Percentiles rank a stretch among this genome's conserved stretches.
These are phyloP conservation scores for Melanotaenia pygmaea DNA, from an alignment of 2,797 vertebrate genomes.

Conservation along the genomic window DNA sequence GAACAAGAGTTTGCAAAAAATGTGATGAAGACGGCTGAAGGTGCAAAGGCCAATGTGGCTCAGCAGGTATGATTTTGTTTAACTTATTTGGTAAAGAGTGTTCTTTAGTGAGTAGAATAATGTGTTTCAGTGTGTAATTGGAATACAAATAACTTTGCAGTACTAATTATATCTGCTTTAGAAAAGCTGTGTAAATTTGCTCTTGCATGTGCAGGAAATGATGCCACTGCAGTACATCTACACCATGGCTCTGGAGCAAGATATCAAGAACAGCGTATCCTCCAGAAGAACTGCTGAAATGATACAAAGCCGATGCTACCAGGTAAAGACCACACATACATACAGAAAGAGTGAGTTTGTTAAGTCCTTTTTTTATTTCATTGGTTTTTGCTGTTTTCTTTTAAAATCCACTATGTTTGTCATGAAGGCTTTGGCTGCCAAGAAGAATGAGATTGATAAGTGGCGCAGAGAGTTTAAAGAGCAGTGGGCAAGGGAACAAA, in stretches of 20 bases:
- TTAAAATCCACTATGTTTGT: constrained; percentile 30
- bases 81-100: neutral
- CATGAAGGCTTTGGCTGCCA: constrained; percentile 87
- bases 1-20: constrained; percentile 93
- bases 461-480: constrained; percentile 96
- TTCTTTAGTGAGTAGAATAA: neutral
- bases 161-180: neutral
- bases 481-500: constrained; percentile 90
- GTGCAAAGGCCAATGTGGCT: constrained; percentile 79
- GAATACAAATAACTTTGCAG: neutral
- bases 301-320: constrained; percentile 89
- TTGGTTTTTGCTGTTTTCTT: constrained; percentile 10
- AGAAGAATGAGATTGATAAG: constrained; percentile 93
- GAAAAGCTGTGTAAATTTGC: constrained; percentile 6
- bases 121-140: neutral
- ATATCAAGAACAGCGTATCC: constrained; percentile 81
- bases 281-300: constrained; percentile 80
- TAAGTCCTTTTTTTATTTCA: neutral
- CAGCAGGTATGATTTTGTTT: constrained; percentile 85
- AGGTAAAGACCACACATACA: constrained; percentile 75
- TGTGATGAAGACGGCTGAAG: constrained; percentile 87
- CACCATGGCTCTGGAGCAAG: constrained; percentile 88
- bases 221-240: constrained; percentile 92
- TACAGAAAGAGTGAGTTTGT: constrained; percentile 4
- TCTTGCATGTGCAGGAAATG: constrained; percentile 76